Conservation (phyloP, 2,888 invertebrate species). For the Tinea semifulvella region DNA sequence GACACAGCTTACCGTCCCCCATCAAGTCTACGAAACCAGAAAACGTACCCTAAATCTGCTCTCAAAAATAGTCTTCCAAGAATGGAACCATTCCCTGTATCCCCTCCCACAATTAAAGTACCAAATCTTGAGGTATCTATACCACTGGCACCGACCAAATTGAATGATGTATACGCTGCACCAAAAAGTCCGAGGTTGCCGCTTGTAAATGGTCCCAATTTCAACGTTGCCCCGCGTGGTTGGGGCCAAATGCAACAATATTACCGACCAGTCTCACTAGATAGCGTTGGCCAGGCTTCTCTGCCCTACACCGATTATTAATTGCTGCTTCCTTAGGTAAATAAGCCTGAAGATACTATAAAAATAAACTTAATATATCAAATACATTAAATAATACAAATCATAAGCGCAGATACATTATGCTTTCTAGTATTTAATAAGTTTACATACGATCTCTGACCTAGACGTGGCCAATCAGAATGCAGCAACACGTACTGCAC, state of each 20-base stretch:
- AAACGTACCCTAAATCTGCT: conserved; percentile 56
- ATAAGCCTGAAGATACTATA: no score
- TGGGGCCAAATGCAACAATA: conserved; percentile 77
- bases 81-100: conserved; percentile 58
- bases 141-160: conserved; percentile 51
- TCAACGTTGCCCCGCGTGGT: conserved; percentile 85
- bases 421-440: no score
- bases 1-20: conserved; percentile 62
- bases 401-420: no score
- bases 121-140: conserved; percentile 45
- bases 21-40: conserved; percentile 52
- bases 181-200: conserved; percentile 50
- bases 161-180: conserved; percentile 56
- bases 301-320: conserved; percentile 63
- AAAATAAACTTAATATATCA: no score
- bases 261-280: conserved; percentile 79
- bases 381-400: no score
- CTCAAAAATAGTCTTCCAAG: conserved; percentile 47
- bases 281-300: conserved; percentile 50
- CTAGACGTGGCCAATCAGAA: no score
- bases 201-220: conserved; percentile 68
- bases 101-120: conserved; percentile 41
- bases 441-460: no score
- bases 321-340: no score
- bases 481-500: no score